A percentile compares a stretch with the other conserved stretches of the same genome.
Conservation (phyloP, 2,888 invertebrate genomes). For the Erynnis tages region DNA sequence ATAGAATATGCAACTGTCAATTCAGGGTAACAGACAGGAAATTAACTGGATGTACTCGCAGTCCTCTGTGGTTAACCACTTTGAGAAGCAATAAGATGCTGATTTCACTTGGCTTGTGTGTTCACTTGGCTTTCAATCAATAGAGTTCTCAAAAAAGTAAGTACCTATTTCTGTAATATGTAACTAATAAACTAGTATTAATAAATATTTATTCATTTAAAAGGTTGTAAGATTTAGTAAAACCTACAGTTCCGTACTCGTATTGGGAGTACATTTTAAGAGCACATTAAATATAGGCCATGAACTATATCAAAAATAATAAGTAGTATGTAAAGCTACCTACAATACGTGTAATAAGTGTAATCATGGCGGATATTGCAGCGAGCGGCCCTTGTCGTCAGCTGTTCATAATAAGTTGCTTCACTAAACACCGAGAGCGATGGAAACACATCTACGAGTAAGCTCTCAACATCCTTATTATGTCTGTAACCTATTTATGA, state of each 20-base stretch:
- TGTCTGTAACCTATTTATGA: too few relatives aligned
- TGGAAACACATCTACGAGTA: too few relatives aligned
- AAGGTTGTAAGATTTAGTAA: too few relatives aligned
- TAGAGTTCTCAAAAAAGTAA: not conserved
- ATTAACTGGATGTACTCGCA: not conserved
- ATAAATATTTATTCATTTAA: too few relatives aligned
- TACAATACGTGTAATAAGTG: too few relatives aligned
- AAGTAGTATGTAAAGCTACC: too few relatives aligned
- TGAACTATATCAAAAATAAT: too few relatives aligned
- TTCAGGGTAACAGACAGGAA: not conserved
- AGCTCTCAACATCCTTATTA: too few relatives aligned
- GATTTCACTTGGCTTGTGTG: not conserved
- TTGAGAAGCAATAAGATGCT: not conserved
- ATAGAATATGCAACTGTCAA: not conserved
- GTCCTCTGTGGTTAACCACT: not conserved
- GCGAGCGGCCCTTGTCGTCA: slow-evolving; percentile 17
- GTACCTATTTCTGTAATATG: not conserved
- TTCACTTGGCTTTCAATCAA: not conserved
- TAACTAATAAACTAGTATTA: not conserved
- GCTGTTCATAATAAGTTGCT: slow-evolving; percentile 3
- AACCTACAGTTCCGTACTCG: too few relatives aligned
- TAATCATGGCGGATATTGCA: slow-evolving; percentile 27
- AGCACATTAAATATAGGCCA: too few relatives aligned
- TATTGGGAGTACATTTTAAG: too few relatives aligned
- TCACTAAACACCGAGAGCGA: not conserved